phyloP scores from a whole-genome alignment of 2,113 vertebrate species.

The Xerus inauris region DNA sequence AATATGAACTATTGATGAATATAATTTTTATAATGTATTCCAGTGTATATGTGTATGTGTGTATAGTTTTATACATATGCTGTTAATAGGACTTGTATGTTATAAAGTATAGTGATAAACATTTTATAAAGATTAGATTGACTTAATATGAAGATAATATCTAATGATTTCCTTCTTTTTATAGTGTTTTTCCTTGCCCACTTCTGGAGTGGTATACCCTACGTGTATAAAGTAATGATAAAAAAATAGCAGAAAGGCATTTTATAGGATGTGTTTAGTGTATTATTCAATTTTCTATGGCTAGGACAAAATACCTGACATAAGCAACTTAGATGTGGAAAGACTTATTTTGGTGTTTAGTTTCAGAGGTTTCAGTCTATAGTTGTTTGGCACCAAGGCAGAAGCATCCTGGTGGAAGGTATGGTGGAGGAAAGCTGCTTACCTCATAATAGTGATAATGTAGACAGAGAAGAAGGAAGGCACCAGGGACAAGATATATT shows the following conservation, averaged over 20 bases:
- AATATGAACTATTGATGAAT: background rate
- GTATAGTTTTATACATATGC: background rate
- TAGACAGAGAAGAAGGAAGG: background rate
- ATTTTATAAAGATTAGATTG: conserved; percentile 5
- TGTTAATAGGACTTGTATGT: background rate
- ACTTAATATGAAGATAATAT: background rate
- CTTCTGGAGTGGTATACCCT: background rate
- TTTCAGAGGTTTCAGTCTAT: background rate
- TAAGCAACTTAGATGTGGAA: background rate
- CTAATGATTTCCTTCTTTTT: background rate
- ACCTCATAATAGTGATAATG: background rate
- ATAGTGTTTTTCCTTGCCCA: background rate
- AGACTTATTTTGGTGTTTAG: background rate
- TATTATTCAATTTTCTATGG: background rate
- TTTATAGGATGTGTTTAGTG: background rate
- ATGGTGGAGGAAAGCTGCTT: background rate
- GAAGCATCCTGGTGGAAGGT: background rate
- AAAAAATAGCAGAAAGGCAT: background rate
- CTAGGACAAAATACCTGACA: background rate
- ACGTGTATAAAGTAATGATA: background rate
- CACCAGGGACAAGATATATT: background rate
- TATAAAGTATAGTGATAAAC: background rate
- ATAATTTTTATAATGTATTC: background rate
- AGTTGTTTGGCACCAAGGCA: background rate
- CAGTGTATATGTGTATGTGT: background rate